Evolutionary conservation across 2,888 invertebrate species (phyloP).

Genomic region (Chironomus tentans): DNA sequence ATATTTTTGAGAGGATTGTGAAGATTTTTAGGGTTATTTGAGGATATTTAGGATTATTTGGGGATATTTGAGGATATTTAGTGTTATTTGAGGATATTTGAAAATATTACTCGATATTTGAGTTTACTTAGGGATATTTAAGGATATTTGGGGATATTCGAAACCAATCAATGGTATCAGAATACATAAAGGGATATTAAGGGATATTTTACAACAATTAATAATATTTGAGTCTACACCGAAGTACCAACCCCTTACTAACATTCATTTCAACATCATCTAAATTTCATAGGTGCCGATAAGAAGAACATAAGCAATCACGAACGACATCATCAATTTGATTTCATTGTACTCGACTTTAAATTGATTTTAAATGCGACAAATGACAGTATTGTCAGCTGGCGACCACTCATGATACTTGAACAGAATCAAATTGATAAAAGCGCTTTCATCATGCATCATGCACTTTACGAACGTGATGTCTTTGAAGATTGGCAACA

Average conservation of each 20-base stretch:
- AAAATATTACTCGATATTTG: too few relatives aligned
- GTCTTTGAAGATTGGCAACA: slow-evolving; percentile 40
- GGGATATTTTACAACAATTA: too few relatives aligned
- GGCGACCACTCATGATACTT: slow-evolving; percentile 41
- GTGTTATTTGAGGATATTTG: too few relatives aligned
- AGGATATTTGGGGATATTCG: too few relatives aligned
- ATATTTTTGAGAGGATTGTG: too few relatives aligned
- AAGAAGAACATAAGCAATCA: background rate
- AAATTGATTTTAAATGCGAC: slow-evolving; percentile 1
- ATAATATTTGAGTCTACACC: too few relatives aligned
- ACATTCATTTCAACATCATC: background rate
- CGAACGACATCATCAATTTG: slow-evolving; percentile 33
- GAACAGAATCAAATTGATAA: slow-evolving; percentile 36
- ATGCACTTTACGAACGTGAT: slow-evolving; percentile 36
- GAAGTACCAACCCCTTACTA: background rate
- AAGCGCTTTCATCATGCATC: slow-evolving; percentile 39
- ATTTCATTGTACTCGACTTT: slow-evolving; percentile 41
- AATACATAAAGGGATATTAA: too few relatives aligned
- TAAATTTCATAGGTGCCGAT: background rate
- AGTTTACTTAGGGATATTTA: too few relatives aligned
- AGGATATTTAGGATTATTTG: too few relatives aligned
- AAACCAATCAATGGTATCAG: too few relatives aligned
- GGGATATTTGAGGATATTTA: too few relatives aligned
- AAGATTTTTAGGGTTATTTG: too few relatives aligned
- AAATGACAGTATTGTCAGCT: slow-evolving; percentile 31